A percentile compares a stretch with the other conserved stretches of the same genome.
These are phyloP conservation scores for Brachymystax lenok DNA, from an alignment of 2,797 vertebrate species.

Conservation along the genomic window DNA sequence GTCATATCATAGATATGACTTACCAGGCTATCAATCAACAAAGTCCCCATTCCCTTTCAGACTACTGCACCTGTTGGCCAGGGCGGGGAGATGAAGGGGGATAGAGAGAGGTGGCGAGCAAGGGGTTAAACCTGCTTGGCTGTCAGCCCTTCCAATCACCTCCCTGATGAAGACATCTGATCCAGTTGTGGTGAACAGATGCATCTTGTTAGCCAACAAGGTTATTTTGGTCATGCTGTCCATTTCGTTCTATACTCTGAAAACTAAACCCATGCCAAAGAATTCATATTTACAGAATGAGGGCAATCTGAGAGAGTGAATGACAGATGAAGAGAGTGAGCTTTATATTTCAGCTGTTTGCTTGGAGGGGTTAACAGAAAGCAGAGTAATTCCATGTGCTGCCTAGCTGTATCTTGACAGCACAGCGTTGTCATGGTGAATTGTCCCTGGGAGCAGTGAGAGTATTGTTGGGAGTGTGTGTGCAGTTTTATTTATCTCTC, in stretches of 20 bases:
- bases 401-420: constrained; percentile 10
- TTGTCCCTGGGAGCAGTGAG: constrained; percentile 14
- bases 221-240: not conserved
- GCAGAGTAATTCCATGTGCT: constrained; percentile 37
- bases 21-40: not conserved
- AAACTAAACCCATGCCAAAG: not conserved
- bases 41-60: not conserved
- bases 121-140: constrained; percentile 9
- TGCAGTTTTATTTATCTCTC: constrained; percentile 5
- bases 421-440: constrained; percentile 13
- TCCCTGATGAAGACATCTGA: constrained; percentile 45
- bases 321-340: no score
- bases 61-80: constrained; percentile 47
- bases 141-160: constrained; percentile 12
- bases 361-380: not conserved
- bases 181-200: constrained; percentile 64
- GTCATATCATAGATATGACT: not conserved
- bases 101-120: not conserved
- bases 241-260: not conserved
- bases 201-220: constrained; percentile 24
- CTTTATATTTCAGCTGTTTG: constrained; percentile 7
- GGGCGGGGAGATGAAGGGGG: not conserved
- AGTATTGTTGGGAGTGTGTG: not conserved
- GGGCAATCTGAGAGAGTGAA: not conserved
- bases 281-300: constrained; percentile 9